phyloP scores from a whole-genome alignment of 2,888 invertebrate species.

The Caenorhabditis japonica region DNA sequence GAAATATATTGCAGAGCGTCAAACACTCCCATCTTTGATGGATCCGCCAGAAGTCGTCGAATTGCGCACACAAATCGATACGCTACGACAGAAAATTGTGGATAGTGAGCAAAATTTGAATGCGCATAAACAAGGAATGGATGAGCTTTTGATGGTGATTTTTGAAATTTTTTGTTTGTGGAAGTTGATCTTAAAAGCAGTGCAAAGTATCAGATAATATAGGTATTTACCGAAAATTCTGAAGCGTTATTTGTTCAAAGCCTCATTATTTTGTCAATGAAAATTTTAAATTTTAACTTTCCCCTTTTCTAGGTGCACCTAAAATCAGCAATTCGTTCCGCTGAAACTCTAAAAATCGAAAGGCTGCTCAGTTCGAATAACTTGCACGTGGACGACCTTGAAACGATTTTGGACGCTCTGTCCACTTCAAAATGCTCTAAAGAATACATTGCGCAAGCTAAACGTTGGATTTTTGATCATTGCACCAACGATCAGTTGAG shows the following conservation, averaged over 20 bases:
- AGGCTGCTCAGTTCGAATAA: conserved; percentile 10
- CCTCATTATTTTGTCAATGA: no score
- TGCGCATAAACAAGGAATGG: conserved; percentile 84
- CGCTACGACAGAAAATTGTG: conserved; percentile 83
- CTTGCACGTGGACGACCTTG: conserved; percentile 22
- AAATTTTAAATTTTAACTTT: not conserved
- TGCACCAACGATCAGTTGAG: conserved; percentile 87
- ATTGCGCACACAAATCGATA: conserved; percentile 70
- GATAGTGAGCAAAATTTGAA: conserved; percentile 95
- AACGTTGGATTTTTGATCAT: conserved; percentile 96
- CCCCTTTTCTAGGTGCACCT: conserved; percentile 39
- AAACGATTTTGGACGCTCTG: conserved; percentile 13
- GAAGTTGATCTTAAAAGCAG: no score
- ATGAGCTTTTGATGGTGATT: conserved; percentile 18
- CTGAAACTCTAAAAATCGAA: conserved; percentile 24
- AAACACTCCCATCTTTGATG: conserved; percentile 40
- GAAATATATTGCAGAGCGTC: conserved; percentile 80
- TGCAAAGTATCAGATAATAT: no score
- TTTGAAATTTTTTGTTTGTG: no score
- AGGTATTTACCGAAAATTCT: no score
- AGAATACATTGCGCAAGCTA: conserved; percentile 81
- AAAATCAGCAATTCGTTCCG: conserved; percentile 16
- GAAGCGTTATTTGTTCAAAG: no score
- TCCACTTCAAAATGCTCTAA: conserved; percentile 37
- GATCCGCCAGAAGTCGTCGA: conserved; percentile 44